Evolutionary conservation across 2,888 invertebrate species (phyloP), one percentile per base, ranked within the genome.

Genomic region (Choristoneura rosaceana): DNA sequence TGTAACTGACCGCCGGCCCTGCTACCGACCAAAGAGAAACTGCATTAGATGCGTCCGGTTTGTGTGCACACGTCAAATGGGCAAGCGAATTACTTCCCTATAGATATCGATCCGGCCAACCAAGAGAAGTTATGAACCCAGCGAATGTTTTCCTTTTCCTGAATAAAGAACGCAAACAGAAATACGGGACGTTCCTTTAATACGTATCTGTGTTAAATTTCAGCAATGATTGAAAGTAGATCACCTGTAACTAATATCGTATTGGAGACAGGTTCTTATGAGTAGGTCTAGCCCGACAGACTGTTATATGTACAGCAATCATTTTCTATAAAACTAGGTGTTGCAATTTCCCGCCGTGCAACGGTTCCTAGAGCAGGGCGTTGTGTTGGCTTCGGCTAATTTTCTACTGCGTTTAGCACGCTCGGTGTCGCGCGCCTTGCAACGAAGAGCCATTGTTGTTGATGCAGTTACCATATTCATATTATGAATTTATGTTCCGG

Each of bases 31-130:
- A 83, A 87, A 89, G 91, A 91, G 91, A 92, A 92, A 92, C 90
- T 91, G 92, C 92, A 89, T 90, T 90, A 90, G 91, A 90, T 86
- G 90, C 90, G 87, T 90, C 91, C 90, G 92, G 92, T 92, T 90
- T 90, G 82, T 83, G 84, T 82, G 84, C 84, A 85, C 84, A 83
- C 87, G 84, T 89, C 89, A 89, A 86, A 67, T 74, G 76, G 77
- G 74, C 74, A 76, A 73, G 69, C 64, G 73, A 73, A 77, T 76
- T 77, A 78, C 80, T 82, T 83, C 82, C 81, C 79, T 78, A 79
- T 75, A 74, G 78, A 77, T 78, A 76, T 79, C 71, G 74, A 74
- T 62, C 66, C 75, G 59, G 69, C 73, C 70, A 4, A 43, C 59
- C 8, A 69, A 41, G 59, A 64, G 38, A 62, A 45, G 45, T 59